These are phyloP conservation scores for Podarcis muralis DNA, from an alignment of 2,113 vertebrate genomes.

Conservation along the genomic window DNA sequence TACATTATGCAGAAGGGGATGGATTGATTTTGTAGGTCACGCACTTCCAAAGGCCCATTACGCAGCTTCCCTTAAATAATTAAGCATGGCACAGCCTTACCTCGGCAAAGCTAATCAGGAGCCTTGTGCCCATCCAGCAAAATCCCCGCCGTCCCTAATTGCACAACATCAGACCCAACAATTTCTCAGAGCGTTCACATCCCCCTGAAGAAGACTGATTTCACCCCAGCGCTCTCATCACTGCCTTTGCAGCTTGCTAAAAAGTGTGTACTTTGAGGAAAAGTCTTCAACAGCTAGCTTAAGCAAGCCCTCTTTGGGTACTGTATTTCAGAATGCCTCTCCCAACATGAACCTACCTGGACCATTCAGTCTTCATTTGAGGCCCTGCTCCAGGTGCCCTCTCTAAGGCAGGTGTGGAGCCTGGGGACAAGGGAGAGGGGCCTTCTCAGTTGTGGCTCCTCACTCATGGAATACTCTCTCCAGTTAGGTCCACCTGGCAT, in stretches of 20 bases:
- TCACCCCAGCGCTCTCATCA: neutral
- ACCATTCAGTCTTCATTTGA: no score
- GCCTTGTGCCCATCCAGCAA: neutral
- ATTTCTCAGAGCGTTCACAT: neutral
- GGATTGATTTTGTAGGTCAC: slow-evolving; percentile 57
- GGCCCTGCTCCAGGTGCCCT: no score
- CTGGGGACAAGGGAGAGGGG: no score
- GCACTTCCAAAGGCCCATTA: slow-evolving; percentile 52
- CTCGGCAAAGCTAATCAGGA: slow-evolving; percentile 28
- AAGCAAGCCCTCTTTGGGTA: no score
- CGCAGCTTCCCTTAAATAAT: slow-evolving; percentile 61
- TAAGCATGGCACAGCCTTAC: slow-evolving; percentile 34
- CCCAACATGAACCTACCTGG: no score
- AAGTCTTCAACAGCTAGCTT: neutral
- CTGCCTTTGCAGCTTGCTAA: neutral
- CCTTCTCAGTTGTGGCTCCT: no score
- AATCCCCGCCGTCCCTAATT: neutral
- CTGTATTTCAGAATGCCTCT: no score
- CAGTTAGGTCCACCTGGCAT: no score
- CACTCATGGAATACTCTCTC: no score
- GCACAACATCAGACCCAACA: neutral
- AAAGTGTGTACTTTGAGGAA: neutral
- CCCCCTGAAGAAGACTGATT: neutral
- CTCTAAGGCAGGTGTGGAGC: no score
- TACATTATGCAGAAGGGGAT: slow-evolving; percentile 62